Base-by-base conservation (phyloP, 2,888 invertebrate genomes). In the Cylindroiulus punctatus region DNA sequence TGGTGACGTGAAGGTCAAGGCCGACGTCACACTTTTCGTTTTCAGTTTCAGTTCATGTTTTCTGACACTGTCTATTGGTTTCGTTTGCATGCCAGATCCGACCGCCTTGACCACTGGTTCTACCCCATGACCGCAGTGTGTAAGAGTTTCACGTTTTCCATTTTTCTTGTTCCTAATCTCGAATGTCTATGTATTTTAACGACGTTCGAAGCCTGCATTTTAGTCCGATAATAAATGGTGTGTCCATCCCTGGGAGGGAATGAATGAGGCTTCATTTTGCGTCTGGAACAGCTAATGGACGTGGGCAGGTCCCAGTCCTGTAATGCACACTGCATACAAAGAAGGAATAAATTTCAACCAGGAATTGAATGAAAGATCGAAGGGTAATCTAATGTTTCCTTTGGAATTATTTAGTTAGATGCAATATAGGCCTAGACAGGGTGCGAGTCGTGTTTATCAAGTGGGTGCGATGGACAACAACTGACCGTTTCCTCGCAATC, bases 291-390 rank as follows among this genome's bases (percentile, higher is more conserved):
- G n/a, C 42, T 84, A 84, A 84, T 84, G 84, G 84, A 84, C 84
- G 14, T 30, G 84, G 42, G 84, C 47, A 84, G 84, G 36, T 84
- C 42, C 47, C 42, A 42, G 26, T 36, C 32, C 47, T 40, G 40
- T 47, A 84, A 44, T 84, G 84, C 84, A 84, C 26, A n/a, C 84
- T 84, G 84, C 36, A 84, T 84, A 84, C 84, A 84, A 84, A 84
- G 42, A 84, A 84, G 84, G 84, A 42, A 84, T 84, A 84, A 84
- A 84, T 84, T 84, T 84, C 22, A 17, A 19, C 7, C 22, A 40
- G 81, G 40, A 40, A 84, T 84, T 84, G 47, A 47, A 47, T 84
- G 84, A 40, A 84, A 84, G 84, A 84, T 84, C 84, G 84, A 84
- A 84, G 84, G 42, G 84, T 47, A 84, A 84, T 84, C 84, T 40